Percentiles rank a stretch among this genome's conserved stretches.
phyloP scores from a whole-genome alignment of 2,888 invertebrate species.

The Brachypterus glaber region DNA sequence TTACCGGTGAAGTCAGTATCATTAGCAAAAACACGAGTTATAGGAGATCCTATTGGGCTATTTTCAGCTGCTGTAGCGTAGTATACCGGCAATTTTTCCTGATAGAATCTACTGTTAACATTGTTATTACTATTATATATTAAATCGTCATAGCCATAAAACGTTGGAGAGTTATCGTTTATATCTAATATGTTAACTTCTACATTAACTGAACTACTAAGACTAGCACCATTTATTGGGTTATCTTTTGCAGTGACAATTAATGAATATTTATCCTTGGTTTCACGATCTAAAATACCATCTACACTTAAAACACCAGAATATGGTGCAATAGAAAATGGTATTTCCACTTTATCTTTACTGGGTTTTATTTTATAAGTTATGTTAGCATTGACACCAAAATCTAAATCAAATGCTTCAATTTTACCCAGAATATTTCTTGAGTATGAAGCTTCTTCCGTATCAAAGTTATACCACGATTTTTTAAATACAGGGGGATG shows the following conservation, averaged over 20 bases:
- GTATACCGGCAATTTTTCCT: slow-evolving; percentile 60
- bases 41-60: slow-evolving; percentile 61
- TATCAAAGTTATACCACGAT: slow-evolving; percentile 73
- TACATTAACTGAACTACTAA: slow-evolving; percentile 66
- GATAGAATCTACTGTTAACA: slow-evolving; percentile 46
- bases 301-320: slow-evolving; percentile 63
- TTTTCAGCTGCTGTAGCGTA: slow-evolving; percentile 67
- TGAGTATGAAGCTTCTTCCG: slow-evolving; percentile 68
- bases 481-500: slow-evolving; percentile 76
- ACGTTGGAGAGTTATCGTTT: slow-evolving; percentile 75
- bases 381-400: slow-evolving; percentile 68
- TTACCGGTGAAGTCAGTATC: slow-evolving; percentile 78
- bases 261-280: slow-evolving; percentile 58
- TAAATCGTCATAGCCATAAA: slow-evolving; percentile 65
- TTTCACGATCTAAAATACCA: slow-evolving; percentile 70
- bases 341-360: slow-evolving; percentile 37
- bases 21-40: slow-evolving; percentile 69
- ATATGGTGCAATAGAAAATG: slow-evolving; percentile 61
- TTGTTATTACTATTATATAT: slow-evolving; percentile 40
- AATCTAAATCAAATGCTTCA: slow-evolving; percentile 70
- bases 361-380: slow-evolving; percentile 51
- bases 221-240: slow-evolving; percentile 46
- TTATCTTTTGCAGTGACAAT: slow-evolving; percentile 66
- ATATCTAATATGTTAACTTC: slow-evolving; percentile 74
- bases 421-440: slow-evolving; percentile 64